Conservation (phyloP, 2,113 vertebrate species). For the Hemicordylus capensis region DNA sequence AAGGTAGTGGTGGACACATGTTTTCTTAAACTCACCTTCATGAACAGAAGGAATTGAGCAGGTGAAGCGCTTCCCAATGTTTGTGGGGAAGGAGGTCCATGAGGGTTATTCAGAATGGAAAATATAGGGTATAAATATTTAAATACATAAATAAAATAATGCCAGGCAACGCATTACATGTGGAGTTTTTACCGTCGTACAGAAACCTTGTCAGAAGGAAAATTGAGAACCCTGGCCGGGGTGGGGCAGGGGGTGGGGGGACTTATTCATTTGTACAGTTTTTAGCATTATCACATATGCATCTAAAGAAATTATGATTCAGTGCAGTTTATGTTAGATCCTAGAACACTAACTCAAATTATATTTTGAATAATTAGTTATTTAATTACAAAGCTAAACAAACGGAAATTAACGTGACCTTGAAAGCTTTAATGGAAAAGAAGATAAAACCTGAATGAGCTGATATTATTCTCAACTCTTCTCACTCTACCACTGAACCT, state of each 20-base stretch:
- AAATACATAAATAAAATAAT: no score
- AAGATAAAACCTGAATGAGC: not conserved
- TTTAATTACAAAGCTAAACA: not conserved
- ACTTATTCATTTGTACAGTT: no score
- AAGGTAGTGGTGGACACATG: not conserved
- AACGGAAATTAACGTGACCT: not conserved
- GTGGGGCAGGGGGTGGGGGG: no score
- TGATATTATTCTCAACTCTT: not conserved
- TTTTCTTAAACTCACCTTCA: no score
- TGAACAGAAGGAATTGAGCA: not conserved
- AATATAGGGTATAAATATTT: no score
- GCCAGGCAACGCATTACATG: not conserved
- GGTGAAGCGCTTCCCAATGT: not conserved
- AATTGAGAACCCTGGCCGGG: not conserved
- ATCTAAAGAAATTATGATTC: not conserved
- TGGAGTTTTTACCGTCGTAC: not conserved
- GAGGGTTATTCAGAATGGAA: no score
- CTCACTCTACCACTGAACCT: not conserved
- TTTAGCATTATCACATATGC: no score
- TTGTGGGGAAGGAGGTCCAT: no score
- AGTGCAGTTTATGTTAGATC: not conserved
- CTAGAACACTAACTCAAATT: not conserved
- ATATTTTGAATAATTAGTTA: slow-evolving; percentile 9
- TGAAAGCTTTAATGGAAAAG: not conserved
- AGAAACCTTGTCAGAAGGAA: no score